These are phyloP conservation scores for Nanorana parkeri DNA, from an alignment of 2,113 vertebrate genomes.

Conservation along the genomic window DNA sequence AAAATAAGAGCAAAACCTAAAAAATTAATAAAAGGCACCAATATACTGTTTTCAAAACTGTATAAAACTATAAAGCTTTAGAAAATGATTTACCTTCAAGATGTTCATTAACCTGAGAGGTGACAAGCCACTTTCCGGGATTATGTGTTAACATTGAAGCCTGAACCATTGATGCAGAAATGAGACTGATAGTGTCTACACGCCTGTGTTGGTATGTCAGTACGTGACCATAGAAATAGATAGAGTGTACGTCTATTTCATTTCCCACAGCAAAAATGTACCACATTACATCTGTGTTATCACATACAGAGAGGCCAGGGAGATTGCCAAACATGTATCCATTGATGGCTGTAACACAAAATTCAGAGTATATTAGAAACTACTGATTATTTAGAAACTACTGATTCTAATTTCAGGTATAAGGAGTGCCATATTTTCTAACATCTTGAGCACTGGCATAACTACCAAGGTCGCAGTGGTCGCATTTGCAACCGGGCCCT, in stretches of 20 bases:
- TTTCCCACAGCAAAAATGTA: slow-evolving; percentile 91
- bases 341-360: slow-evolving; percentile 84
- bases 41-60: neutral
- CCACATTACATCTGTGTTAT: slow-evolving; percentile 88
- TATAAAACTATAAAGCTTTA: neutral
- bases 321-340: slow-evolving; percentile 91
- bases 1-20: too few relatives aligned
- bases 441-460: too few relatives aligned
- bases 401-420: too few relatives aligned
- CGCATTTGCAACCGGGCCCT: too few relatives aligned
- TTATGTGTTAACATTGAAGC: slow-evolving; percentile 84
- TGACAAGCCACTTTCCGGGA: slow-evolving; percentile 88
- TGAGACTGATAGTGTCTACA: slow-evolving; percentile 88
- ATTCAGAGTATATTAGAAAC: neutral
- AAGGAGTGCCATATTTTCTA: too few relatives aligned
- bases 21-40: too few relatives aligned
- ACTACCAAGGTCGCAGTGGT: too few relatives aligned
- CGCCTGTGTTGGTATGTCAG: slow-evolving; percentile 79
- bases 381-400: too few relatives aligned
- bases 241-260: slow-evolving; percentile 92
- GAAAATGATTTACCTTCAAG: slow-evolving; percentile 75
- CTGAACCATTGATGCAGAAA: slow-evolving; percentile 84
- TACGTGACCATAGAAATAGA: slow-evolving; percentile 90
- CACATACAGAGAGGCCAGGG: slow-evolving; percentile 88
- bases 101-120: slow-evolving; percentile 92